phyloP scores from a whole-genome alignment of 2,888 invertebrate genomes.

The Therioaphis trifolii region DNA sequence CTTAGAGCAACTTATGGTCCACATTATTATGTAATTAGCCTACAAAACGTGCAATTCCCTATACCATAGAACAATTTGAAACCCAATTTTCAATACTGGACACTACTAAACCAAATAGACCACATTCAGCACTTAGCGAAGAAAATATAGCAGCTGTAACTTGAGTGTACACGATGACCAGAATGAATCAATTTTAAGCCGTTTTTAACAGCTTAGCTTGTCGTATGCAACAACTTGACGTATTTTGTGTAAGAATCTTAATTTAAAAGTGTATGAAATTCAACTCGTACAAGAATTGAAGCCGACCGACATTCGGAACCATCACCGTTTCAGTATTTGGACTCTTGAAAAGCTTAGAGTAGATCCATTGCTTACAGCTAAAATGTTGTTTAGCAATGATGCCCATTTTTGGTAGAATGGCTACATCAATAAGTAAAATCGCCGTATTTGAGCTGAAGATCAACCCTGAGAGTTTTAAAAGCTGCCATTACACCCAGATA shows the following conservation, averaged over 20 bases:
- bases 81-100: slow-evolving; percentile 11
- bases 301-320: slow-evolving; percentile 65
- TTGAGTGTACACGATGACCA: slow-evolving; percentile 9
- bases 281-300: slow-evolving; percentile 67
- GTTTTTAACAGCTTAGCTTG: neutral
- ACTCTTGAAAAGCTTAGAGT: slow-evolving; percentile 58
- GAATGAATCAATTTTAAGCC: neutral
- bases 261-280: slow-evolving; percentile 66
- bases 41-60: slow-evolving; percentile 5
- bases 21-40: neutral
- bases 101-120: neutral
- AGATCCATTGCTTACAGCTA: slow-evolving; percentile 41
- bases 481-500: too few species aligned
- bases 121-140: neutral
- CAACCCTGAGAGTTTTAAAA: too few species aligned
- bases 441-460: too few species aligned
- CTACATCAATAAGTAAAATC: too few species aligned
- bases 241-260: slow-evolving; percentile 66
- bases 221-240: slow-evolving; percentile 18
- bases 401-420: too few species aligned
- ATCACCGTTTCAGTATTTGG: slow-evolving; percentile 65
- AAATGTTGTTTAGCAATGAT: slow-evolving; percentile 64
- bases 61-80: neutral
- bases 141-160: neutral
- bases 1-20: slow-evolving; percentile 10